Evolutionary conservation across 2,113 vertebrate genomes (phyloP).

Genomic region (Tonatia bakeri): DNA sequence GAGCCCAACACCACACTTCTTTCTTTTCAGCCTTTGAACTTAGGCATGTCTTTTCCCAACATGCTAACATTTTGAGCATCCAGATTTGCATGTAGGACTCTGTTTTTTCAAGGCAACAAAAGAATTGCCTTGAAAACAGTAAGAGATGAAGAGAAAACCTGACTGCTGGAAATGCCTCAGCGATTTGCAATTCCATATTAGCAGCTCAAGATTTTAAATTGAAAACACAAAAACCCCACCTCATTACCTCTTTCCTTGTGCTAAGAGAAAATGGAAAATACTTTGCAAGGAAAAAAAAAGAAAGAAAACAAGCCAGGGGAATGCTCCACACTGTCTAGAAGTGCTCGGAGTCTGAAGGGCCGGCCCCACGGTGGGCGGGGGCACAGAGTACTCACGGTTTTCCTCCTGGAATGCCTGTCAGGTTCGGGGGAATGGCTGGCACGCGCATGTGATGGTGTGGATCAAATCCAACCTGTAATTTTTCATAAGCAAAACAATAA

Average conservation of each 20-base stretch:
- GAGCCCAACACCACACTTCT: constrained; percentile 50
- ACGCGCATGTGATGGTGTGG: constrained; percentile 91
- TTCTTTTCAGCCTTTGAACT: constrained; percentile 66
- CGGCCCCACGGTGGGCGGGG: neutral
- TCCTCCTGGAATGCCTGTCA: constrained; percentile 89
- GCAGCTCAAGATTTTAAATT: constrained; percentile 27
- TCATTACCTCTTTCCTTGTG: constrained; percentile 37
- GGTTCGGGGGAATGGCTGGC: constrained; percentile 87
- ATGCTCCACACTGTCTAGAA: neutral
- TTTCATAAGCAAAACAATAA: constrained; percentile 72
- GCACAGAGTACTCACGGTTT: constrained; percentile 85
- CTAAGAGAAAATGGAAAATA: constrained; percentile 62
- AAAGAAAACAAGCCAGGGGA: neutral
- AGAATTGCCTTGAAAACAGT: constrained; percentile 53
- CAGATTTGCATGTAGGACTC: constrained; percentile 46
- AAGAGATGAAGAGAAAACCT: constrained; percentile 30
- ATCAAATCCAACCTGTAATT: constrained; percentile 88
- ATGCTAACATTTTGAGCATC: constrained; percentile 47
- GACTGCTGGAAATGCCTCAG: constrained; percentile 40
- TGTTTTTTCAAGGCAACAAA: neutral
- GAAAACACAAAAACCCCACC: constrained; percentile 39
- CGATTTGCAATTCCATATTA: constrained; percentile 52
- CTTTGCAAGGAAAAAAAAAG: constrained; percentile 24
- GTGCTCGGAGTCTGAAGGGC: constrained; percentile 11
- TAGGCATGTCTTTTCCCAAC: constrained; percentile 36